These are phyloP conservation scores for Synchiropus splendidus DNA, from an alignment of 2,113 vertebrate species.

Conservation along the genomic window DNA sequence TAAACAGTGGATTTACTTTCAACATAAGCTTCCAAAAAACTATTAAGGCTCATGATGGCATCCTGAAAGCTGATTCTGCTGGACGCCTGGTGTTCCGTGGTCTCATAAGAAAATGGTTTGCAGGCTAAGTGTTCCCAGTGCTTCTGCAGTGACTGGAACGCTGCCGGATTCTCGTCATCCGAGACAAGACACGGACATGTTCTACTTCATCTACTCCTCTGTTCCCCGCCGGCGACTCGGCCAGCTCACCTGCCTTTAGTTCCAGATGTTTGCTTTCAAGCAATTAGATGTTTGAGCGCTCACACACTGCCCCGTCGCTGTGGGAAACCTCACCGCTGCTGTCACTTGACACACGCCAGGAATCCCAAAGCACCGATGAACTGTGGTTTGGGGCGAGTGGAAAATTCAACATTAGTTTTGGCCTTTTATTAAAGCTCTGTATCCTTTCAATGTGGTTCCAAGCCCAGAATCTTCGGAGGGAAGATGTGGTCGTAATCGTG, in stretches of 20 bases:
- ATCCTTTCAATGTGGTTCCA: too few relatives aligned
- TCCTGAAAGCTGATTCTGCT: conserved; percentile 47
- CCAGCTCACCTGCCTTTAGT: conserved; percentile 55
- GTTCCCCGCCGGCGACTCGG: conserved; percentile 35
- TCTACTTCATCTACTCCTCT: conserved; percentile 55
- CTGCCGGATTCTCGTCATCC: conserved; percentile 23
- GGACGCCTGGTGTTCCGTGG: conserved; percentile 17
- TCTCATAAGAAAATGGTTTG: conserved; percentile 40
- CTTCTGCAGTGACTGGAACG: conserved; percentile 33
- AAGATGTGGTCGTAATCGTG: too few relatives aligned
- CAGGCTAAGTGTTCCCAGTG: conserved; percentile 34
- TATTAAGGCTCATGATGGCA: conserved; percentile 25
- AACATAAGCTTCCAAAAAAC: conserved; percentile 46
- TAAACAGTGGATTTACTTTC: conserved; percentile 54
- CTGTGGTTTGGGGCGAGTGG: conserved; percentile 38
- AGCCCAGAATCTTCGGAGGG: too few relatives aligned
- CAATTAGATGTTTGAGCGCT: conserved; percentile 56
- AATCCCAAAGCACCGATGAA: conserved; percentile 7
- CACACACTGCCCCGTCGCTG: conserved; percentile 23
- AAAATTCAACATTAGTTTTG: neutral
- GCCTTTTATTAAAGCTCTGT: neutral
- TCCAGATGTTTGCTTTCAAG: conserved; percentile 55
- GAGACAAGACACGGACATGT: conserved; percentile 48
- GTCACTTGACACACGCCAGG: conserved; percentile 18
- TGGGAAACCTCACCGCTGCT: conserved; percentile 34